Percentiles rank a stretch among this genome's conserved stretches.
phyloP scores from a whole-genome alignment of 2,888 invertebrate genomes.

The Lochmaea crataegi region DNA sequence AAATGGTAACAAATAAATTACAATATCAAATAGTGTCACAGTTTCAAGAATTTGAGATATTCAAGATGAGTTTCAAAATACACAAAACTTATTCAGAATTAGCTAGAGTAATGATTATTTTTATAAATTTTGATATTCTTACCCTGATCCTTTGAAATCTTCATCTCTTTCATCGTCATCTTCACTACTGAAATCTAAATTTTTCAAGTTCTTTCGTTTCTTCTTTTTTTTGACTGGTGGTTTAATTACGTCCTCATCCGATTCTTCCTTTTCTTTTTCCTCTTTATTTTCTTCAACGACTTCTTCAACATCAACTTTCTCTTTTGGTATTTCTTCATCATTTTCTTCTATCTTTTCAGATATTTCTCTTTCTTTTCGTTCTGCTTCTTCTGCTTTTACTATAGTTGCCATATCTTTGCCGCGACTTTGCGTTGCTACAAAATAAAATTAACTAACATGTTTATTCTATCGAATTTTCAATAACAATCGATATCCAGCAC shows the following conservation, averaged over 20 bases:
- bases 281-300: slow-evolving; percentile 59
- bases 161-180: slow-evolving; percentile 88
- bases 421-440: slow-evolving; percentile 71
- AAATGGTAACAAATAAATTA: too few relatives aligned
- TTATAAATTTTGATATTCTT: slow-evolving; percentile 28
- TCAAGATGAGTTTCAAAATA: too few relatives aligned
- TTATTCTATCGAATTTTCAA: too few relatives aligned
- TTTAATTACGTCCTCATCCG: slow-evolving; percentile 46
- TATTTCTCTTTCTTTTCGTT: slow-evolving; percentile 48
- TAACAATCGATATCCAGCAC: too few relatives aligned
- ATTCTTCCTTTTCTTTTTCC: slow-evolving; percentile 41
- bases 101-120: not conserved
- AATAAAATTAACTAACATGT: not conserved
- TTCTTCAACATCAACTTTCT: slow-evolving; percentile 50
- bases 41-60: too few relatives aligned
- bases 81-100: not conserved
- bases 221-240: slow-evolving; percentile 46
- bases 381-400: slow-evolving; percentile 76
- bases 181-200: slow-evolving; percentile 71
- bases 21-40: too few relatives aligned
- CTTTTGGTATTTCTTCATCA: slow-evolving; percentile 24
- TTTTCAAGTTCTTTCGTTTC: slow-evolving; percentile 81
- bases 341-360: slow-evolving; percentile 30
- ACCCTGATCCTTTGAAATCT: slow-evolving; percentile 88
- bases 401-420: slow-evolving; percentile 96